Evolutionary conservation across 2,113 vertebrate genomes (phyloP).

Genomic region (Pandion haliaetus): DNA sequence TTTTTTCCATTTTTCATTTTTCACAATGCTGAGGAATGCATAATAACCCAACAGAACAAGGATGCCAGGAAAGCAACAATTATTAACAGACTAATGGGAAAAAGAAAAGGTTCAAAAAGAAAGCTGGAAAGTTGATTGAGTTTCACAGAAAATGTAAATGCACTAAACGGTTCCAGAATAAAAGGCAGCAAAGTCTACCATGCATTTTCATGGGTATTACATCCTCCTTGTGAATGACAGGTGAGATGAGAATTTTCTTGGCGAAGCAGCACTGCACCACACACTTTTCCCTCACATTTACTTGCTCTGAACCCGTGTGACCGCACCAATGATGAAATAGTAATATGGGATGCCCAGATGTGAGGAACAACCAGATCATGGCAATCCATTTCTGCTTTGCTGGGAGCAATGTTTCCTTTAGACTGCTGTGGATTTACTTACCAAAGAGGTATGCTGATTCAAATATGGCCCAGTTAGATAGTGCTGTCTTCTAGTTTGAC

Average conservation of each 20-base stretch:
- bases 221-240: background rate
- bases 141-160: conserved; percentile 66
- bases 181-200: conserved; percentile 3
- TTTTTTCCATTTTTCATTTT: conserved; percentile 77
- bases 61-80: conserved; percentile 68
- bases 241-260: background rate
- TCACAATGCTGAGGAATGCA: conserved; percentile 77
- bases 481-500: background rate
- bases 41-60: conserved; percentile 72
- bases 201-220: background rate
- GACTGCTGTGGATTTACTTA: background rate
- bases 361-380: background rate
- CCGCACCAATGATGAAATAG: fast-evolving
- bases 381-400: background rate
- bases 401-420: background rate
- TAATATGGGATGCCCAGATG: fast-evolving
- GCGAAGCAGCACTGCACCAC: fast-evolving
- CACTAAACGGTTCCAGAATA: conserved; percentile 35
- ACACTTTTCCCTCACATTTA: fast-evolving
- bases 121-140: conserved; percentile 62
- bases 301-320: background rate
- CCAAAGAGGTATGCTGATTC: fast-evolving
- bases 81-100: conserved; percentile 73
- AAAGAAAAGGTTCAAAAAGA: conserved; percentile 63
- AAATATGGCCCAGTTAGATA: background rate